These are phyloP conservation scores for Gastrophysa polygoni DNA, from an alignment of 2,888 invertebrate genomes.

Conservation along the genomic window DNA sequence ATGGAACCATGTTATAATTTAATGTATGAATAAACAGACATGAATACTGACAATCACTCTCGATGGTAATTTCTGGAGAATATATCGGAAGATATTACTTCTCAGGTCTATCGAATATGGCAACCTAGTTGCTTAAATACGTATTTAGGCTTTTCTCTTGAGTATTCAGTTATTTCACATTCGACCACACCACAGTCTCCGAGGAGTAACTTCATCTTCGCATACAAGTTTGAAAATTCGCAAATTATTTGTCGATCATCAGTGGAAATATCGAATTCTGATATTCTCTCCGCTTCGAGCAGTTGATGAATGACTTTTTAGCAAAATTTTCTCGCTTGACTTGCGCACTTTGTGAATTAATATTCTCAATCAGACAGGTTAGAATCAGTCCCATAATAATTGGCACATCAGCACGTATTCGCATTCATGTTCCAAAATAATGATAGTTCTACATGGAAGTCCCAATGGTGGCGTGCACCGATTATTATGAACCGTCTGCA, in stretches of 20 bases:
- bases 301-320: background rate
- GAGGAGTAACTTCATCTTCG: no score
- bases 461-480: conserved; percentile 9
- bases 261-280: background rate
- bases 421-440: conserved; percentile 21
- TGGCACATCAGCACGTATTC: conserved; percentile 13
- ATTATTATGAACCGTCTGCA: conserved; percentile 16
- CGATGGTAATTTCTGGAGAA: no score
- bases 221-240: no score
- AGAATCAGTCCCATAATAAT: conserved; percentile 15
- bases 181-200: no score
- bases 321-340: background rate
- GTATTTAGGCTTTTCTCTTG: no score
- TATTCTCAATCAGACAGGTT: conserved; percentile 17
- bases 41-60: no score
- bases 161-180: no score
- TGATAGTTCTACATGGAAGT: background rate
- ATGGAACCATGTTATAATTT: no score
- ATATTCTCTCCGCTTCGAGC: background rate
- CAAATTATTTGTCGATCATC: background rate
- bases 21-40: no score
- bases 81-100: no score
- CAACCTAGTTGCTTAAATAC: no score
- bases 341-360: background rate
- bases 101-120: no score